These are phyloP conservation scores for Orthonychiurus folsomi DNA, from an alignment of 2,888 invertebrate genomes.

Conservation along the genomic window DNA sequence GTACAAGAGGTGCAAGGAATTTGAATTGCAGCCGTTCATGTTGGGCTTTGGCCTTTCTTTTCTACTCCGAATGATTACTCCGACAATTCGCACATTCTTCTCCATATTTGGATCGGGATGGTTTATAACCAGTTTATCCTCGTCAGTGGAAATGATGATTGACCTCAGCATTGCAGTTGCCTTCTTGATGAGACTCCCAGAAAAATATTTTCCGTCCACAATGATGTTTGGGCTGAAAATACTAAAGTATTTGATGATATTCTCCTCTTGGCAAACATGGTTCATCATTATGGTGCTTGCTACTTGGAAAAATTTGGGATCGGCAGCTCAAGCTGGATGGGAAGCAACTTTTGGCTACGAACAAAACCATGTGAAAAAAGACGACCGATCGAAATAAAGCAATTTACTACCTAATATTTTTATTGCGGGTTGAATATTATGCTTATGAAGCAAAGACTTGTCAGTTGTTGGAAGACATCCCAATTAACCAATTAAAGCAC, in stretches of 20 bases:
- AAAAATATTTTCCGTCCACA: conserved; percentile 28
- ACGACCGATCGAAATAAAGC: too few relatives aligned
- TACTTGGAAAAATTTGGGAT: conserved; percentile 31
- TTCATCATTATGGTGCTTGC: conserved; percentile 33
- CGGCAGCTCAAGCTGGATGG: conserved; percentile 15
- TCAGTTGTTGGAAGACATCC: too few relatives aligned
- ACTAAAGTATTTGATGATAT: conserved; percentile 30
- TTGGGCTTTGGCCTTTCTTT: conserved; percentile 28
- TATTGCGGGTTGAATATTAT: too few relatives aligned
- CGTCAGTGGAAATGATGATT: conserved; percentile 16
- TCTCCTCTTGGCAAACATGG: conserved; percentile 32
- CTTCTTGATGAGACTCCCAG: conserved; percentile 25
- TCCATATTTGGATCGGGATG: conserved; percentile 25
- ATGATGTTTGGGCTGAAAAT: conserved; percentile 33
- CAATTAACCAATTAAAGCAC: too few relatives aligned
- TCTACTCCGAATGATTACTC: conserved; percentile 19
- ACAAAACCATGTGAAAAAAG: too few relatives aligned
- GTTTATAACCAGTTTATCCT: conserved; percentile 20
- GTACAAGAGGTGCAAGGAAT: conserved; percentile 29
- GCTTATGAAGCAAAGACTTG: too few relatives aligned
- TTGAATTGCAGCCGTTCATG: conserved; percentile 27
- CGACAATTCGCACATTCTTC: conserved; percentile 25
- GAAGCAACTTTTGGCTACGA: background rate
- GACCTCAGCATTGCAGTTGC: conserved; percentile 26
- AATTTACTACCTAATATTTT: too few relatives aligned